Evolutionary conservation across 2,888 invertebrate genomes (phyloP), one percentile per base, ranked within the genome.

Genomic region (Nemurella pictetii): DNA sequence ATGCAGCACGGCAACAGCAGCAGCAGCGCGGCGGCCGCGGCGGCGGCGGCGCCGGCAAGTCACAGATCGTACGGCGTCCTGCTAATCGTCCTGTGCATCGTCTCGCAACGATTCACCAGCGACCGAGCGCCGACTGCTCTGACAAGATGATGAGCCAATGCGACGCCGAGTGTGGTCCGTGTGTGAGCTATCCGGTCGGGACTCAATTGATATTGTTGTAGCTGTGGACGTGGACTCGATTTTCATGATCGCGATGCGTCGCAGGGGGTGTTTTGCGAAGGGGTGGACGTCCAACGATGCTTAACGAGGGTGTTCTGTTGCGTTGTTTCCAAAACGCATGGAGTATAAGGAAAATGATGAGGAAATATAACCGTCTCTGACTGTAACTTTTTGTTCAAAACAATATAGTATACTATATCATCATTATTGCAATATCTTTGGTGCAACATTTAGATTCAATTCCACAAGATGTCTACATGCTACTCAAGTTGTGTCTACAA

Each of bases 1-100:
- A 91, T 91, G 90, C 91, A 91, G 87, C 90, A 91, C 85, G 90
- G 90, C 82, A 89, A 89, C 87, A 90, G 89, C 87, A 88, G 87
- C 86, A 89, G 89, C 87, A 87, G 87, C 85, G 88, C 87, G 55
- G 87, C n/a, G 36, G 30, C 84, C 15, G 29, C 82, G 75, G 88
- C 87, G 55, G 87, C n/a, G 36, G 30, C 84, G 55, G 29, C 82
- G 75, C 0, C 36, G 26, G 30, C 35, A 73, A 28, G 55, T 80
- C 84, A 29, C 80, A 81, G 74, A 77, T 85, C 35, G 28, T 85
- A 28, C 73, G 82, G 82, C 27, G 82, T 72, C 25, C 55, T 82
- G 20, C 82, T 82, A 28, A 82, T 82, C 27, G 27, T 82, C 3
- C 20, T 55, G 12, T 82, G 82, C 29, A 55, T 82, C 28, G 36